Evolutionary conservation across 2,113 vertebrate genomes (phyloP), one percentile per base, ranked within the genome.

Genomic region (Kobus ellipsiprymnus): DNA sequence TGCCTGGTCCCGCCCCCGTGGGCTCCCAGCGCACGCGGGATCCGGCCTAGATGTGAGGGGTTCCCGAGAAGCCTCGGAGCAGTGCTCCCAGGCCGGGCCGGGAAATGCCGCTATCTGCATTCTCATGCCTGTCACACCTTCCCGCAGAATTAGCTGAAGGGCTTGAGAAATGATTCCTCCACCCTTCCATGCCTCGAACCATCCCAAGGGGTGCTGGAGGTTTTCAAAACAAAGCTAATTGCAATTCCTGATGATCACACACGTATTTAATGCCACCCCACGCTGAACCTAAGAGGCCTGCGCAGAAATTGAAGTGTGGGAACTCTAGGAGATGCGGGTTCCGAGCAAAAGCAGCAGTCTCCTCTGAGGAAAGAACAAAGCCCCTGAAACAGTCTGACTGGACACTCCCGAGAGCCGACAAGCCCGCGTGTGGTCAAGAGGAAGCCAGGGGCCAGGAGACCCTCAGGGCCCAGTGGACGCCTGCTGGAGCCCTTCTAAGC

Each of bases 171-270:
- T 0, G 89, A 89, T 40, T 88, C 80, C 90, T 19, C 57, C 91
- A 33, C 78, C 57, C 71, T 27, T 11, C 67, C 27, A 3, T 71
- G 88, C 80, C 93, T 64, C 0, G 6, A 17, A 7, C 62, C 21
- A 48, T 81, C 98, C 97, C 97, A 83, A n/a, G 96, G 44, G 95
- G 52, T 21, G 85, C 16, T 30, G 62, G 57, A 40, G 83, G 90
- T 94, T 97, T 96, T 89, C 96, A 94, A 86, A 97, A 96, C 95
- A 90, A 62, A 91, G 92, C 83, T 95, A 87, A 98, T 95, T 96
- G 97, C 94, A 9, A 25, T 90, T 71, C 71, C 0, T 30, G 83
- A 87, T 62, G 71, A 94, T 91, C 74, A 80, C 62, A 36, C 92
- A 83, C 71, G 1, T 5, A 46, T 48, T 83, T 88, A 94, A 86